phyloP scores from a whole-genome alignment of 2,888 invertebrate species.

The Phaonia tiefii region DNA sequence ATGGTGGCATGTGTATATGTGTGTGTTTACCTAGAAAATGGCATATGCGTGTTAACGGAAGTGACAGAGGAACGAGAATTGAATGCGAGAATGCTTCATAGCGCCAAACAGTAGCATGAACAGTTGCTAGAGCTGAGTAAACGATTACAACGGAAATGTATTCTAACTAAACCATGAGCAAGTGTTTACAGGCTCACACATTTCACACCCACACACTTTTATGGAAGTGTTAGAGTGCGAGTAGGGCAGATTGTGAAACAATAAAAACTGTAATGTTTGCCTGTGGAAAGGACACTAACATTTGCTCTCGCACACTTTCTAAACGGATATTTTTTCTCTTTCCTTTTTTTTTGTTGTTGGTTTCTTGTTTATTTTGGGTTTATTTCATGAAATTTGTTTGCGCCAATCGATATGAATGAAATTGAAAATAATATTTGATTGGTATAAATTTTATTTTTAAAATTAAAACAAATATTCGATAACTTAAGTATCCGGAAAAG shows the following conservation, averaged over 20 bases:
- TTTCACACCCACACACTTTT: background rate
- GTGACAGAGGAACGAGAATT: background rate
- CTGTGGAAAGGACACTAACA: conserved; percentile 3
- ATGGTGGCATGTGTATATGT: background rate
- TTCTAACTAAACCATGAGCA: conserved; percentile 18
- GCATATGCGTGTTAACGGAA: conserved; percentile 24
- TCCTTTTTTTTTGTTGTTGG: background rate
- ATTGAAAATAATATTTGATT: no score
- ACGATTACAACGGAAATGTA: conserved; percentile 21
- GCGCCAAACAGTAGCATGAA: background rate
- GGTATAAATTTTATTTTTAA: no score
- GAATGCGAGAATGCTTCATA: background rate
- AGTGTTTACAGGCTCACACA: conserved; percentile 16
- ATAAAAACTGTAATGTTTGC: conserved; percentile 17
- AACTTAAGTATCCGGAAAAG: no score
- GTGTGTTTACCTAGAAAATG: background rate
- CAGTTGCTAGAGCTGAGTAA: conserved; percentile 13
- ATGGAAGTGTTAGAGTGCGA: background rate
- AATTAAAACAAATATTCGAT: no score
- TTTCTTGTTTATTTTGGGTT: conserved; percentile 1
- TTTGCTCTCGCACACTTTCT: conserved; percentile 1
- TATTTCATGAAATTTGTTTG: no score
- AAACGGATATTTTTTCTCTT: conserved; percentile 8
- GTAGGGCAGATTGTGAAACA: background rate
- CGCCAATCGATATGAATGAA: no score